These are phyloP conservation scores for Myoxocephalus aenaeus DNA, from an alignment of 2,797 vertebrate species.

Conservation along the genomic window DNA sequence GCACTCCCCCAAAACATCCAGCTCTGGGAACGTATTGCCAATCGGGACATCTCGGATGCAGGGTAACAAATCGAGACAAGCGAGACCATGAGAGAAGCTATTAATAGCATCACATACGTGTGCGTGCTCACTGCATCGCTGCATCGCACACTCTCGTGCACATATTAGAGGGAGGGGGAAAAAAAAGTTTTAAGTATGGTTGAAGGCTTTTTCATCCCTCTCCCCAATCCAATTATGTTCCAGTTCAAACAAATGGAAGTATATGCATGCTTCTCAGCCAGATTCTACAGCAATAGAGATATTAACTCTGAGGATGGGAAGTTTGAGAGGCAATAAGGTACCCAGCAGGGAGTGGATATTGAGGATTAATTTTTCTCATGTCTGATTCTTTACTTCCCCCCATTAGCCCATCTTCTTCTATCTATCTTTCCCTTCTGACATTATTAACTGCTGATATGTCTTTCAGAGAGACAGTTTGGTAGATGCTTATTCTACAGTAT, in stretches of 20 bases:
- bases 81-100: slow-evolving; percentile 68
- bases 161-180: slow-evolving; percentile 51
- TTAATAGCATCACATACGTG: slow-evolving; percentile 64
- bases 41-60: slow-evolving; percentile 68
- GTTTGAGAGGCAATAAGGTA: slow-evolving; percentile 84
- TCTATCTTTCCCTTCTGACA: slow-evolving; percentile 55
- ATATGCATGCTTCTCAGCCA: slow-evolving; percentile 79
- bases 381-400: slow-evolving; percentile 70
- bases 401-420: slow-evolving; percentile 57
- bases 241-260: slow-evolving; percentile 82
- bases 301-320: slow-evolving; percentile 84
- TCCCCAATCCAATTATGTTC: slow-evolving; percentile 83
- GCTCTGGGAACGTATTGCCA: slow-evolving; percentile 66
- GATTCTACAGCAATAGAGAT: slow-evolving; percentile 80
- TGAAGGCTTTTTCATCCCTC: slow-evolving; percentile 82
- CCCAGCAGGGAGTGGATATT: slow-evolving; percentile 82
- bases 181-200: slow-evolving; percentile 75
- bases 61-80: slow-evolving; percentile 75
- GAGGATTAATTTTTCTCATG: slow-evolving; percentile 84
- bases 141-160: slow-evolving; percentile 30
- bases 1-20: slow-evolving; percentile 59
- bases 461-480: slow-evolving; percentile 46
- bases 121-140: slow-evolving; percentile 21
- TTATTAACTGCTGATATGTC: slow-evolving; percentile 61
- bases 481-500: slow-evolving; percentile 39